These are phyloP conservation scores for Sylvia atricapilla DNA, from an alignment of 2,113 vertebrate genomes.

Conservation along the genomic window DNA sequence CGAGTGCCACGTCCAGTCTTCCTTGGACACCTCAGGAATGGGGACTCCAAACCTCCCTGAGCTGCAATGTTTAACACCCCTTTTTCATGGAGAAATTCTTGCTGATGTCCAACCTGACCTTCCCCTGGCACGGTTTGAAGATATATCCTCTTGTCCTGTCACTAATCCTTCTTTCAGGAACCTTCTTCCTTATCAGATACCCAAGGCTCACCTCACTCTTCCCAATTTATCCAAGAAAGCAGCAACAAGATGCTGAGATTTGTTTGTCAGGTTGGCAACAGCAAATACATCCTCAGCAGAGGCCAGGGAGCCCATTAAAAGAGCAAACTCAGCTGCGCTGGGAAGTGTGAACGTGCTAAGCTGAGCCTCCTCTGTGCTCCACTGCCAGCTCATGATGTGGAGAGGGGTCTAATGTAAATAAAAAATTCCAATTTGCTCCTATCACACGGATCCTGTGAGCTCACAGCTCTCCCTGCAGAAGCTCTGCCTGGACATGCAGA, in stretches of 20 bases:
- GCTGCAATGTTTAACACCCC: not conserved
- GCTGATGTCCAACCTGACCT: not conserved
- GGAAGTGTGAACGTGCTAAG: not conserved
- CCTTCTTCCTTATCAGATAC: not conserved
- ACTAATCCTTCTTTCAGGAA: not conserved
- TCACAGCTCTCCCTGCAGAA: not conserved
- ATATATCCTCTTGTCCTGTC: not conserved
- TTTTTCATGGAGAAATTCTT: not conserved
- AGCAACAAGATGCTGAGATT: not conserved
- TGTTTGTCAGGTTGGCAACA: not conserved
- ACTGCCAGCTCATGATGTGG: slow-evolving; percentile 6
- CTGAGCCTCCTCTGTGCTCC: not conserved
- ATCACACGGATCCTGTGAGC: not conserved
- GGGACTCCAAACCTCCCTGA: not conserved
- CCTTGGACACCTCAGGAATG: not conserved
- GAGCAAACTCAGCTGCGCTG: not conserved
- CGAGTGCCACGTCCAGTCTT: not conserved
- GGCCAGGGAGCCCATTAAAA: slow-evolving; percentile 15
- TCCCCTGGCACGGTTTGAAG: not conserved
- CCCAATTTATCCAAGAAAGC: not conserved
- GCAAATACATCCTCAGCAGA: not conserved
- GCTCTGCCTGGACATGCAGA: not conserved
- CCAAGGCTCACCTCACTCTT: not conserved
- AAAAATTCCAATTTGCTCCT: not conserved
- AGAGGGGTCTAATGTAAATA: not conserved